phyloP scores from a whole-genome alignment of 1,140 invertebrate genomes.

The Trichoplusia ni region DNA sequence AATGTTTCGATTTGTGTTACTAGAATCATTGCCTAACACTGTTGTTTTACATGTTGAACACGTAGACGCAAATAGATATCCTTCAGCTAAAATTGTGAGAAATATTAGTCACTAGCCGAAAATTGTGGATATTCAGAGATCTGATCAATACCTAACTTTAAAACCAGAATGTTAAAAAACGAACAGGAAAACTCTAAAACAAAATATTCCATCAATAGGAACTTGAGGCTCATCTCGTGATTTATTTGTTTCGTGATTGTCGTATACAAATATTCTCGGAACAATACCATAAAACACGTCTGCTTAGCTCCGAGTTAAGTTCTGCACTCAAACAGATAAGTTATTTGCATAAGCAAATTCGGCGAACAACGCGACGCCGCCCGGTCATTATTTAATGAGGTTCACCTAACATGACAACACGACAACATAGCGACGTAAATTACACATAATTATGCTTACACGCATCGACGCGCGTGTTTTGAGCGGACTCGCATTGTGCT shows the following conservation, averaged over 20 bases:
- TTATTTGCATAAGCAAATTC: slow-evolving; percentile 55
- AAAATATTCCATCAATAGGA: no score
- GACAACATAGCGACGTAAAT: slow-evolving; percentile 38
- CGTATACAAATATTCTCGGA: slow-evolving; percentile 43
- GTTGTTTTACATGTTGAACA: no score
- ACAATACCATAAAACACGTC: slow-evolving; percentile 39
- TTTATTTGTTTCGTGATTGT: slow-evolving; percentile 31
- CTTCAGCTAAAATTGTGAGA: no score
- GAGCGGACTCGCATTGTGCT: background rate
- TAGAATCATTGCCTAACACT: no score
- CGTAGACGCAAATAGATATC: no score
- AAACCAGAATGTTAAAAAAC: no score
- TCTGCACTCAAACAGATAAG: slow-evolving; percentile 38
- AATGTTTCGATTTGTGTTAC: no score
- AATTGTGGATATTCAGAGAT: no score
- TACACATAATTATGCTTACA: slow-evolving; percentile 19
- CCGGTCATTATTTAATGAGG: slow-evolving; percentile 48
- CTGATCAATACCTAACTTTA: no score
- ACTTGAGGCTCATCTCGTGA: slow-evolving; percentile 7
- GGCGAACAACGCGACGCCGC: slow-evolving; percentile 39
- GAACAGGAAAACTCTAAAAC: no score
- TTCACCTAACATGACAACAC: slow-evolving; percentile 43
- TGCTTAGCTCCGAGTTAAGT: slow-evolving; percentile 38
- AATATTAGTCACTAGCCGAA: no score
- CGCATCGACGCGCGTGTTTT: background rate